Evolutionary conservation across 2,797 vertebrate species (phyloP), one percentile per base, ranked within the genome.

Genomic region (Nannoperca obscura): DNA sequence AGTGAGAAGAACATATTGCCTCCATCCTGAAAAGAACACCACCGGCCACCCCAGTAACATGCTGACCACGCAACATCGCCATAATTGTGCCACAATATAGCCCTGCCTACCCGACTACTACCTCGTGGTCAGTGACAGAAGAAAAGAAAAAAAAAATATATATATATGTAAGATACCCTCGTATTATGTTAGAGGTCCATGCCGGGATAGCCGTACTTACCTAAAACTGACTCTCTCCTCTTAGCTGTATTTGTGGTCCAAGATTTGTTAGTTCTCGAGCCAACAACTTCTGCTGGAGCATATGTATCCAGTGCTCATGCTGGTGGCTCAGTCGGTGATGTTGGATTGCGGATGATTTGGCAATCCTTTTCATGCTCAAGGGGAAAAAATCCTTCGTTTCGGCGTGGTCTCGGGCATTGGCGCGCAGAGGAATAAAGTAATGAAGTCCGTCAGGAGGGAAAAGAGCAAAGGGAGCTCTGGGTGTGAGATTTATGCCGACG

Each of bases 291-390:
- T 94, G 93, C 91, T 93, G 92, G 93, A 94, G 92, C 91, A 84
- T 94, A 92, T 89, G 94, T 93, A 94, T 94, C 94, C 94, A 92
- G 90, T 91, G 94, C 88, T 94, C 95, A 95, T 94, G 91, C 92
- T 92, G 95, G 87, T 92, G 90, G 86, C 91, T 91, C 92, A 67
- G 87, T 78, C 91, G 92, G 87, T 90, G 93, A 90, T 93, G 91
- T 89, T 94, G 95, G 95, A 95, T 95, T 96, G 94, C 96, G 96
- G 96, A 96, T 94, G 95, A 95, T 95, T 95, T 96, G 96, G 95
- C 96, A 96, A 96, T 96, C 96, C 96, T 97, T 97, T 95, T 98
- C 97, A 98, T 98, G 95, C 97, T 98, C 97, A 94, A 88, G 96
- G 95, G 95, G 86, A 91, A 91, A 93, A 93, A 96, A 96, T 96